Percentiles rank a stretch among this genome's conserved stretches.
phyloP scores from a whole-genome alignment of 2,888 invertebrate species.

The Lamellibrachia columna region DNA sequence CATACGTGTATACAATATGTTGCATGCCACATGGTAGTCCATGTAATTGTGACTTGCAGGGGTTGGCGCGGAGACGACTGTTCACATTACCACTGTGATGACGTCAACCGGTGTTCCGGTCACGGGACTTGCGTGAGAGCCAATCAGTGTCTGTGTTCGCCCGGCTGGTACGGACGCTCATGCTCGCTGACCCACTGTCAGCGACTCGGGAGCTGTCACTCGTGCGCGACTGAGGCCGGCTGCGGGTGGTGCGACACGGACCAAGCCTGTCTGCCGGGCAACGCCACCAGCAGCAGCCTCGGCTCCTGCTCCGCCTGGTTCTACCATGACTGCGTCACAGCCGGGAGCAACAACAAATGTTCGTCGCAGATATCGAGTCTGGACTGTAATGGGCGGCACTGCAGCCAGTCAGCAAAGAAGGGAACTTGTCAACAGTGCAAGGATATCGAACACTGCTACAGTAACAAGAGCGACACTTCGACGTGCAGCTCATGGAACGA shows the following conservation, averaged over 20 bases:
- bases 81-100: neutral
- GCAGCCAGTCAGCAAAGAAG: neutral
- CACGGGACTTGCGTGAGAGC: neutral
- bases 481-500: neutral
- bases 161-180: neutral
- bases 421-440: neutral
- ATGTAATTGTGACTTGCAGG: neutral
- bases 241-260: neutral
- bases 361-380: neutral
- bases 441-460: neutral
- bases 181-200: neutral
- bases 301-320: neutral
- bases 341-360: neutral
- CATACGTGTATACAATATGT: too few relatives aligned
- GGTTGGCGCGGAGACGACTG: neutral
- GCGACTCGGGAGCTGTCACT: neutral
- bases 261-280: neutral
- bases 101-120: neutral
- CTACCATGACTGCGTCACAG: neutral
- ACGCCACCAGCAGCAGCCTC: neutral
- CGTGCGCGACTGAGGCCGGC: neutral
- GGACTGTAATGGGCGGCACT: neutral
- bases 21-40: too few relatives aligned
- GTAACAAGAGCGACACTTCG: neutral
- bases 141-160: conserved; percentile 4